phyloP scores from a whole-genome alignment of 1,140 invertebrate species.

The Nebria ingens region DNA sequence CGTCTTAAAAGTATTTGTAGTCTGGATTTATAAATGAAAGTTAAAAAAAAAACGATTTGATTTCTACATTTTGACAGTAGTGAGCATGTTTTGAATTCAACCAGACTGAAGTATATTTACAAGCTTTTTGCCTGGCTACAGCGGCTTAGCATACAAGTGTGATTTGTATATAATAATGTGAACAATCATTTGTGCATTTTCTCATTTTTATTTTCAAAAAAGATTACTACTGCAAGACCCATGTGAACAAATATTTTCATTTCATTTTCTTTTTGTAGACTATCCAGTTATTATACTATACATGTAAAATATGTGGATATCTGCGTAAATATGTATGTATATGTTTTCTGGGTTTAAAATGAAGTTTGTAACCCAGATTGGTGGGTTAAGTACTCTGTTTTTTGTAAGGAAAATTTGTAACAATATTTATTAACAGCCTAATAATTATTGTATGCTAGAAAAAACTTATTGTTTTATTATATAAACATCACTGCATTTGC shows the following conservation, averaged over 20 bases:
- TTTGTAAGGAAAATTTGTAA: constrained; percentile 31
- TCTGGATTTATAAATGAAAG: background rate
- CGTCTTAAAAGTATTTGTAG: background rate
- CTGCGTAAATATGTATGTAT: constrained; percentile 24
- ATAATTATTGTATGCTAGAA: constrained; percentile 30
- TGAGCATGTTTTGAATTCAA: background rate
- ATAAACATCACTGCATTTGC: too few relatives aligned
- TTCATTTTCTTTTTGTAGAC: background rate
- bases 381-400: constrained; percentile 25
- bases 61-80: background rate
- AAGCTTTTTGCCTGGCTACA: background rate
- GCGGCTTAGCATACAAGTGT: constrained; percentile 2
- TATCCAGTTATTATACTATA: constrained; percentile 14
- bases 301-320: constrained; percentile 37
- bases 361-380: constrained; percentile 16
- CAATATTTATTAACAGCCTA: constrained; percentile 31
- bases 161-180: constrained; percentile 9
- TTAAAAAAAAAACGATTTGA: background rate
- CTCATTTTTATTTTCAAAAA: background rate
- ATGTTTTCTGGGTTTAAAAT: constrained; percentile 21
- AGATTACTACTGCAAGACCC: background rate
- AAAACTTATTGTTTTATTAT: constrained; percentile 13
- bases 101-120: background rate
- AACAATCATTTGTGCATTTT: background rate
- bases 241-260: background rate